Percentiles rank a stretch among this genome's conserved stretches.
These are phyloP conservation scores for Pogonocichla stellata DNA, from an alignment of 2,113 vertebrate genomes.

Conservation along the genomic window DNA sequence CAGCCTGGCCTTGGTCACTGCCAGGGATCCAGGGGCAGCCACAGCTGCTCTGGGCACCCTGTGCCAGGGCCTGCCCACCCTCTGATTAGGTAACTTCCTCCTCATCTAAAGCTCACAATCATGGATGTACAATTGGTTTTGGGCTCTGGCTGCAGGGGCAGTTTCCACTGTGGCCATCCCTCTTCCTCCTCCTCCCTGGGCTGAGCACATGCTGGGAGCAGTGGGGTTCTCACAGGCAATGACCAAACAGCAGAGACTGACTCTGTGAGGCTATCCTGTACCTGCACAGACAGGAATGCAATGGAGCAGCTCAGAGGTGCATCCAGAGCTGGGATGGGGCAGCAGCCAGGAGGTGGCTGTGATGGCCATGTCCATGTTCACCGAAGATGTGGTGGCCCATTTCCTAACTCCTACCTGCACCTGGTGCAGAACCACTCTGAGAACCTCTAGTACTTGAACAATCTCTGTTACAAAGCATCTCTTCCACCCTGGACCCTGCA, in stretches of 20 bases:
- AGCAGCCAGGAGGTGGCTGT: background rate
- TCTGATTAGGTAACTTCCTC: background rate
- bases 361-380: accelerated
- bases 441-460: background rate
- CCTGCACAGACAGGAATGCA: background rate
- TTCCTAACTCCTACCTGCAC: background rate
- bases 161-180: accelerated
- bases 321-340: accelerated
- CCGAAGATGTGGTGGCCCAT: accelerated
- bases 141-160: background rate
- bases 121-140: background rate
- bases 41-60: background rate
- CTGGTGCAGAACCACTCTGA: background rate
- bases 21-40: background rate
- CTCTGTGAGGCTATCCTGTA: accelerated
- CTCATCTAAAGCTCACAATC: background rate
- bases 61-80: accelerated
- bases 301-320: accelerated
- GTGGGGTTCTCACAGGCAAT: background rate
- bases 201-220: accelerated
- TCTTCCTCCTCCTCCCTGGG: background rate
- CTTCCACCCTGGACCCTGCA: background rate
- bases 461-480: background rate
- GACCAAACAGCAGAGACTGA: background rate
- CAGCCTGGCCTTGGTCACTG: accelerated